Evolutionary conservation across 2,797 vertebrate genomes (phyloP).

Genomic region (Eupleurogrammus muticus): DNA sequence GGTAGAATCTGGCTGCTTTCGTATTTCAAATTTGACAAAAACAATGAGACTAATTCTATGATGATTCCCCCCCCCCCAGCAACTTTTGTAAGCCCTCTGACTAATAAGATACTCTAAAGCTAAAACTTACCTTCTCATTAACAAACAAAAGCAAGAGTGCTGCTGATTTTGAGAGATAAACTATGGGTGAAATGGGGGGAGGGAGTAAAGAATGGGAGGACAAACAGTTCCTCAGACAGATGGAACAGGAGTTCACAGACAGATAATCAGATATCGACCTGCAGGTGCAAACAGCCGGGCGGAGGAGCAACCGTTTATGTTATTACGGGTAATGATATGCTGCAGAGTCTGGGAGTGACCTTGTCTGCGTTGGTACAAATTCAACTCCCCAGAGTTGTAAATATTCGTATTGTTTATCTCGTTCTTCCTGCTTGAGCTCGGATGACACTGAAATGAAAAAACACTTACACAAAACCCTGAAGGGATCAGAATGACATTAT

Average conservation of each 20-base stretch:
- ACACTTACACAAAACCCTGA: background rate
- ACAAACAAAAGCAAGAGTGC: no score
- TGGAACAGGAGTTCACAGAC: slow-evolving; percentile 21
- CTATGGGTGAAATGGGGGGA: background rate
- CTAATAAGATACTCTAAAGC: no score
- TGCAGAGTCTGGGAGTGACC: slow-evolving; percentile 61
- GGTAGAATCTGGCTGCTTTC: background rate
- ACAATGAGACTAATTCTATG: background rate
- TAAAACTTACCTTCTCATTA: no score
- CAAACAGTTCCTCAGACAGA: slow-evolving; percentile 11
- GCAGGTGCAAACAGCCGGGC: slow-evolving; percentile 41
- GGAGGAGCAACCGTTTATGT: slow-evolving; percentile 65
- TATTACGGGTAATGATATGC: slow-evolving; percentile 73
- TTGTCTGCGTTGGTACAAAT: slow-evolving; percentile 44
- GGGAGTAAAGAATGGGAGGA: slow-evolving; percentile 9
- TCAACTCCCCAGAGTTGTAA: slow-evolving; percentile 8
- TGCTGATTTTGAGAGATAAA: background rate
- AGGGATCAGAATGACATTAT: background rate
- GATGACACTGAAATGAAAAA: background rate
- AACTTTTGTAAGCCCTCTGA: background rate
- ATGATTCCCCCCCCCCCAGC: background rate
- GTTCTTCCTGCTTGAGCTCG: background rate
- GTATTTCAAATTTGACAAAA: background rate
- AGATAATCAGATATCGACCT: slow-evolving; percentile 36
- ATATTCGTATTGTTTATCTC: background rate